Percentiles rank a stretch among this genome's conserved stretches.
Conservation (phyloP, 1,140 invertebrate genomes). For the Drusus annulatus region DNA sequence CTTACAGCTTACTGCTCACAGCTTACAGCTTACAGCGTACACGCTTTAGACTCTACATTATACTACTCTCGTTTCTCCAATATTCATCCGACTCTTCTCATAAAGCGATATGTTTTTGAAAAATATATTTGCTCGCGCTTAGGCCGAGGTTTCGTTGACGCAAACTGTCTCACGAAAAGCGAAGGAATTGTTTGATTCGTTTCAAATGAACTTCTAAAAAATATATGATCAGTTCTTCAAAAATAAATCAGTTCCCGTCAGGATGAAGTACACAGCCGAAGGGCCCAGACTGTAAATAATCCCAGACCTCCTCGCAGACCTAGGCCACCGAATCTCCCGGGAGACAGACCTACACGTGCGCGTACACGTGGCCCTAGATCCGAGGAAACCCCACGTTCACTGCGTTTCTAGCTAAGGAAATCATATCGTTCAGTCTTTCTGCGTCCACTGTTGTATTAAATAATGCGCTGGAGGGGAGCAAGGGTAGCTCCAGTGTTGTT, state of each 20-base stretch:
- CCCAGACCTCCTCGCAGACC: not conserved
- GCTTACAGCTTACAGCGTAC: not conserved
- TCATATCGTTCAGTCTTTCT: conserved; percentile 57
- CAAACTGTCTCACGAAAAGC: conserved; percentile 35
- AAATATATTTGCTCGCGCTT: conserved; percentile 54
- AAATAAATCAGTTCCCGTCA: conserved; percentile 24
- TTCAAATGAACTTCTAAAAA: conserved; percentile 21
- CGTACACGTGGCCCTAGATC: no score
- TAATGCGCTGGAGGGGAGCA: not conserved
- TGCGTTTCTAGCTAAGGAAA: conserved; percentile 38
- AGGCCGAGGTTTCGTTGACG: conserved; percentile 56
- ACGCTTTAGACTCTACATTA: conserved; percentile 4
- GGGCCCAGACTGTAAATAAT: not conserved
- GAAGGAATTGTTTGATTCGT: conserved; percentile 25
- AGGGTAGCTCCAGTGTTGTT: not conserved
- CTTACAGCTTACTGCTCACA: no score
- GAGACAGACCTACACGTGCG: no score
- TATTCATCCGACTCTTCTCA: conserved; percentile 29
- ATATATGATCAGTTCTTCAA: conserved; percentile 39
- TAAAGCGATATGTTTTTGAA: conserved; percentile 58
- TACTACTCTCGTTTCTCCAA: not conserved
- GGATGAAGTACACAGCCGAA: no score
- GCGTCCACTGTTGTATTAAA: conserved; percentile 50
- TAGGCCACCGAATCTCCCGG: no score
- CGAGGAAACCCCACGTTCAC: not conserved